Conservation (phyloP, 2,888 invertebrate genomes). For the Rotaria macrura region DNA sequence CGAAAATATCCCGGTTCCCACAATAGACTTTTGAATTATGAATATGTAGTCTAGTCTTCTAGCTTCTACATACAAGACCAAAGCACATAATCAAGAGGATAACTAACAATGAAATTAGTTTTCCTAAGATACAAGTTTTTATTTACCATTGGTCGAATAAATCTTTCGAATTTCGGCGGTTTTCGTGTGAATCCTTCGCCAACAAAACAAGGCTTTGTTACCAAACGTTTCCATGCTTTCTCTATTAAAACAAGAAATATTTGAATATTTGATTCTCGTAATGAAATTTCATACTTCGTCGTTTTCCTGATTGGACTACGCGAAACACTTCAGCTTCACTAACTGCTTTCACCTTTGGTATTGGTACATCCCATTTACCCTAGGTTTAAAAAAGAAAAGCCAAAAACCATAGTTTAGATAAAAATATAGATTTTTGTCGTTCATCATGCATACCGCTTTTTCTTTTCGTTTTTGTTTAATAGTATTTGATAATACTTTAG, state of each 20-base stretch:
- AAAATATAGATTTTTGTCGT: not conserved
- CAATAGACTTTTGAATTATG: too few species aligned
- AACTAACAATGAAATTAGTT: too few species aligned
- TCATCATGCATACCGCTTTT: slow-evolving; percentile 59
- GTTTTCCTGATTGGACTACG: slow-evolving; percentile 78
- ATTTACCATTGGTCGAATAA: slow-evolving; percentile 79
- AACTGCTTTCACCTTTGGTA: slow-evolving; percentile 91
- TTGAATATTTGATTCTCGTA: not conserved
- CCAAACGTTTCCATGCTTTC: slow-evolving; percentile 98
- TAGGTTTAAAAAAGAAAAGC: slow-evolving; percentile 36
- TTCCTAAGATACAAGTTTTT: not conserved
- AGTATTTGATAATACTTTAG: slow-evolving; percentile 93
- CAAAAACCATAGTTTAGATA: not conserved
- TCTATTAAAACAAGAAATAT: slow-evolving; percentile 38
- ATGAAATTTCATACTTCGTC: slow-evolving; percentile 57
- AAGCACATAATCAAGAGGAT: too few species aligned
- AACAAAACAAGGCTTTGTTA: slow-evolving; percentile 92
- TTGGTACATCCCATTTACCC: slow-evolving; percentile 98
- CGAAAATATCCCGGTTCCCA: too few species aligned
- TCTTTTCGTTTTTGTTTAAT: slow-evolving; percentile 98
- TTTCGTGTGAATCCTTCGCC: slow-evolving; percentile 96
- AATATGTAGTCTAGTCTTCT: too few species aligned
- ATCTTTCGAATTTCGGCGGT: slow-evolving; percentile 95
- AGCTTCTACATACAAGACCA: too few species aligned
- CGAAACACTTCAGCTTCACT: slow-evolving; percentile 92